These are phyloP conservation scores for Maniola hyperantus DNA, from an alignment of 2,888 invertebrate genomes.

Conservation along the genomic window DNA sequence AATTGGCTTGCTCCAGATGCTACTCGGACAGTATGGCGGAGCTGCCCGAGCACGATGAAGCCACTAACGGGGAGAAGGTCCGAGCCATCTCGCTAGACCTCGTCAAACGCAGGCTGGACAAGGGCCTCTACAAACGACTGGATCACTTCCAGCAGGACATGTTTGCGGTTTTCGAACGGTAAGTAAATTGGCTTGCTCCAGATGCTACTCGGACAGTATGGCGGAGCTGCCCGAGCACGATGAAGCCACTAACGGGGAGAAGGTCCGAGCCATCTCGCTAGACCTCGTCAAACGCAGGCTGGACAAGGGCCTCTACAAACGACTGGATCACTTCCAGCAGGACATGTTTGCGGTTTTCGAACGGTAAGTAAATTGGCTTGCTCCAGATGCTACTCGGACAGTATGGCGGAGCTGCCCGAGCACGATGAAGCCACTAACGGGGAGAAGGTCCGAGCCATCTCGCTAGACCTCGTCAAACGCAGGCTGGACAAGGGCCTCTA, in stretches of 20 bases:
- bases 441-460: slow-evolving; percentile 90
- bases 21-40: slow-evolving; percentile 98
- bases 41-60: slow-evolving; percentile 92
- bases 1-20: slow-evolving; percentile 81
- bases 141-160: slow-evolving; percentile 98
- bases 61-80: slow-evolving; percentile 81
- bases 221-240: slow-evolving; percentile 96
- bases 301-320: slow-evolving; percentile 95
- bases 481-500: slow-evolving; percentile 96
- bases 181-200: slow-evolving; percentile 44
- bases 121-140: slow-evolving; percentile 94
- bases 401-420: slow-evolving; percentile 96
- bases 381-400: slow-evolving; percentile 95
- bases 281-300: slow-evolving; percentile 96
- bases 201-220: slow-evolving; percentile 98
- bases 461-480: slow-evolving; percentile 96
- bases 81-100: slow-evolving; percentile 95
- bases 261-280: slow-evolving; percentile 92
- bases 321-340: slow-evolving; percentile 97
- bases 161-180: slow-evolving; percentile 93
- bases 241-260: slow-evolving; percentile 80
- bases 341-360: slow-evolving; percentile 98
- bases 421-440: slow-evolving; percentile 86
- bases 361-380: slow-evolving; percentile 52
- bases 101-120: slow-evolving; percentile 95